Evolutionary conservation across 2,888 invertebrate genomes (phyloP).

Genomic region (Parnassius mnemosyne): DNA sequence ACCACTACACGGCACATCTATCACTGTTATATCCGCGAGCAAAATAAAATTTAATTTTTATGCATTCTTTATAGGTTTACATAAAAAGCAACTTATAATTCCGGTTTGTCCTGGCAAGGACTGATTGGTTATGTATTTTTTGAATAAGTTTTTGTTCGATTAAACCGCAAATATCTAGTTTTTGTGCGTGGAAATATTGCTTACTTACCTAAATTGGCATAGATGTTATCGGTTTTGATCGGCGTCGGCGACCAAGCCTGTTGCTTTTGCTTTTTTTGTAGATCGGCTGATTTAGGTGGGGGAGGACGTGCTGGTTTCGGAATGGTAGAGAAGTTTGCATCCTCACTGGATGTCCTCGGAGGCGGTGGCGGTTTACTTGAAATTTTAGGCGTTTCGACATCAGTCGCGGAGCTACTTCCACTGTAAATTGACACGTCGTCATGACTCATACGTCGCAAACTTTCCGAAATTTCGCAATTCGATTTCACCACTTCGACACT

Average conservation of each 20-base stretch:
- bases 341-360: slow-evolving; percentile 81
- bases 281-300: slow-evolving; percentile 84
- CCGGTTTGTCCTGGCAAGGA: too few species aligned
- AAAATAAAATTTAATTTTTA: too few species aligned
- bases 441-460: slow-evolving; percentile 62
- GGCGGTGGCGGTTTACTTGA: slow-evolving; percentile 88
- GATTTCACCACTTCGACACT: slow-evolving; percentile 88
- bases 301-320: slow-evolving; percentile 86
- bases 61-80: too few species aligned
- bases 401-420: slow-evolving; percentile 61
- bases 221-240: slow-evolving; percentile 81
- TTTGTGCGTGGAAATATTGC: neutral
- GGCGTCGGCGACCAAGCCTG: slow-evolving; percentile 67
- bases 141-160: too few species aligned
- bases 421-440: slow-evolving; percentile 80
- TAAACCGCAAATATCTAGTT: neutral
- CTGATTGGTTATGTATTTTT: too few species aligned
- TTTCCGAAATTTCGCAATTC: slow-evolving; percentile 66
- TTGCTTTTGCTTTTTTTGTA: slow-evolving; percentile 82
- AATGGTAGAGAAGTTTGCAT: slow-evolving; percentile 72
- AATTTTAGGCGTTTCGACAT: slow-evolving; percentile 63
- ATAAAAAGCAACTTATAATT: too few species aligned
- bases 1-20: too few species aligned
- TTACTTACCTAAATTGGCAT: slow-evolving; percentile 88
- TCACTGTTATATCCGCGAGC: too few species aligned